Evolutionary conservation across 2,888 invertebrate species (phyloP).

Genomic region (Coelinius sp.): DNA sequence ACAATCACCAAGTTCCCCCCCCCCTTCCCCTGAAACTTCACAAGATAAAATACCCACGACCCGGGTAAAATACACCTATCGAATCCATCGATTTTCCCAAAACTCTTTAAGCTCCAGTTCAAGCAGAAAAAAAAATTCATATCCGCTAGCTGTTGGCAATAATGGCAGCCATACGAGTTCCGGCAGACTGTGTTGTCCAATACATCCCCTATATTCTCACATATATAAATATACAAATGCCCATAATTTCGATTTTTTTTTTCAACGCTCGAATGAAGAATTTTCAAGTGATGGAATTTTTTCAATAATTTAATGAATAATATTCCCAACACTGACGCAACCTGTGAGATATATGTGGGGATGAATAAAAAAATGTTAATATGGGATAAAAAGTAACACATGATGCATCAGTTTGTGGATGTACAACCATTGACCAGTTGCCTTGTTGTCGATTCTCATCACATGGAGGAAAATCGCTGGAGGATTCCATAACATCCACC

Average conservation of each 20-base stretch:
- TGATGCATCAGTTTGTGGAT: slow-evolving; percentile 25
- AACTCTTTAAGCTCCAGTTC: neutral
- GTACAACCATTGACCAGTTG: neutral
- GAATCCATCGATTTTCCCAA: neutral
- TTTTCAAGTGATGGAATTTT: slow-evolving; percentile 24
- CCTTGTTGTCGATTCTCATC: slow-evolving; percentile 33
- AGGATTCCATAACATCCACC: slow-evolving; percentile 32
- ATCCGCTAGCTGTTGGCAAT: neutral
- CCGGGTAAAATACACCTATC: neutral
- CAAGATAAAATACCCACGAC: neutral
- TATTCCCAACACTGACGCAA: neutral
- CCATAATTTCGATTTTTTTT: neutral
- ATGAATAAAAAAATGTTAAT: neutral
- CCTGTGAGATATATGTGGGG: neutral
- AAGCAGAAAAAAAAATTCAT: slow-evolving; percentile 7
- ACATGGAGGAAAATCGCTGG: slow-evolving; percentile 28
- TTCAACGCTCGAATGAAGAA: slow-evolving; percentile 10
- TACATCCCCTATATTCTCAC: neutral
- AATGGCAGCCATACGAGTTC: neutral
- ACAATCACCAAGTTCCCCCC: neutral
- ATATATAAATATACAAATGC: no score
- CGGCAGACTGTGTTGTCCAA: neutral
- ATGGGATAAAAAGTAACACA: neutral
- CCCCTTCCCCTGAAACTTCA: neutral
- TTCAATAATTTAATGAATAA: slow-evolving; percentile 34